A percentile compares a stretch with the other conserved stretches of the same genome.
phyloP scores from a whole-genome alignment of 2,888 invertebrate species.

The Euspilapteryx auroguttella region DNA sequence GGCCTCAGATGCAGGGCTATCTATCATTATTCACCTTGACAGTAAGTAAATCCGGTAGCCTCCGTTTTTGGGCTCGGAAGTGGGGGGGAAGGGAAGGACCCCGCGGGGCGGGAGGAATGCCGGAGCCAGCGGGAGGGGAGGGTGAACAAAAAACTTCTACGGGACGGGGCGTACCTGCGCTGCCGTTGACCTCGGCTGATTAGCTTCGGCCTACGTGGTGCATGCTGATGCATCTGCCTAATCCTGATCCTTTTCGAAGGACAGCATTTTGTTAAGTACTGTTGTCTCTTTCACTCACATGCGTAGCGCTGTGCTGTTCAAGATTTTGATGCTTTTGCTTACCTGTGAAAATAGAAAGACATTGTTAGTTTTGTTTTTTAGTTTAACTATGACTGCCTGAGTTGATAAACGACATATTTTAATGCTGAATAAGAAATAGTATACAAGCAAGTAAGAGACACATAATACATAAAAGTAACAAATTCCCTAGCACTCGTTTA shows the following conservation, averaged over 20 bases:
- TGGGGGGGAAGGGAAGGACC: not conserved
- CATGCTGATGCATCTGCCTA: constrained; percentile 12
- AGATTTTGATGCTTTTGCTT: not conserved
- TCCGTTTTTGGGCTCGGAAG: not conserved
- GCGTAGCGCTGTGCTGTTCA: too few species aligned
- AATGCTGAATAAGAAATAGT: too few species aligned
- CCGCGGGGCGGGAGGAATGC: constrained; percentile 4
- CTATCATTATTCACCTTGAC: not conserved
- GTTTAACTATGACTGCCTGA: too few species aligned
- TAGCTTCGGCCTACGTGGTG: constrained; percentile 11
- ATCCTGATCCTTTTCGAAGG: constrained; percentile 16
- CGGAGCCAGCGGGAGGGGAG: constrained; percentile 11
- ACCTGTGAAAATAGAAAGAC: constrained; percentile 1
- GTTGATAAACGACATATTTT: too few species aligned
- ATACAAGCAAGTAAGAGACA: too few species aligned
- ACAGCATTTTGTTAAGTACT: too few species aligned
- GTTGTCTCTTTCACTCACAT: too few species aligned
- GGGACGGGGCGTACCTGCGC: constrained; percentile 36
- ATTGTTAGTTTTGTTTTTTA: too few species aligned
- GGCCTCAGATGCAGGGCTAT: not conserved
- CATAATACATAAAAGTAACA: too few species aligned
- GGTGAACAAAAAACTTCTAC: constrained; percentile 31
- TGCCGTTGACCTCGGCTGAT: constrained; percentile 49
- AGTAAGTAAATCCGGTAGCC: constrained; percentile 44
- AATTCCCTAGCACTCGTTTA: too few species aligned